Percentiles rank a stretch among this genome's conserved stretches.
Evolutionary conservation across 2,113 vertebrate genomes (phyloP).

Genomic region (Morone chrysops): DNA sequence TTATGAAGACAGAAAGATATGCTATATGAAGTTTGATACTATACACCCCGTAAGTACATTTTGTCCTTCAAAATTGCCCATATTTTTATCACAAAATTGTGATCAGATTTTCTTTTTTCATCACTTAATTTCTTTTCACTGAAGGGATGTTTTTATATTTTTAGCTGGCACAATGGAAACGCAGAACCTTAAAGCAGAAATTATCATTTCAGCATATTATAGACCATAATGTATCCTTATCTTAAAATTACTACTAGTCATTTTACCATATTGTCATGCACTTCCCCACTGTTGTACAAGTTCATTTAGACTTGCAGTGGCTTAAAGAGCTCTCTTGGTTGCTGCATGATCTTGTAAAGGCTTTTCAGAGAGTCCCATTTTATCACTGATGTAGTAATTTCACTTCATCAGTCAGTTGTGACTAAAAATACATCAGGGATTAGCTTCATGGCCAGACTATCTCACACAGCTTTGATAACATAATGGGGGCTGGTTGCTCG

Average conservation of each 20-base stretch:
- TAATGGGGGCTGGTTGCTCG: conserved; percentile 80
- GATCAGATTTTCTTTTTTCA: conserved; percentile 32
- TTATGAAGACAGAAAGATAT: conserved; percentile 3
- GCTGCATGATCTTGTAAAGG: conserved; percentile 75
- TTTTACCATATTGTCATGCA: conserved; percentile 64
- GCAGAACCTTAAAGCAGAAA: conserved; percentile 51
- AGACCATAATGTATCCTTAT: conserved; percentile 64
- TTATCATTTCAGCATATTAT: conserved; percentile 65
- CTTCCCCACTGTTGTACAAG: conserved; percentile 58
- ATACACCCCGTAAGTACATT: conserved; percentile 23
- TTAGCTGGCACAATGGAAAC: conserved; percentile 41
- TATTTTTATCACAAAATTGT: conserved; percentile 5
- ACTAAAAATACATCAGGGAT: conserved; percentile 86
- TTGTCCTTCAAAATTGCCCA: not conserved
- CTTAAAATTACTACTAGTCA: conserved; percentile 57
- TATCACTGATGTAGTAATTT: conserved; percentile 85
- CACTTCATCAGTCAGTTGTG: conserved; percentile 84
- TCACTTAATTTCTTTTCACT: not conserved
- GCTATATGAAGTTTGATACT: not conserved
- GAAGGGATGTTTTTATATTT: conserved; percentile 42
- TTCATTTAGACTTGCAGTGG: conserved; percentile 70
- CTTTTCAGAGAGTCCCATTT: conserved; percentile 78
- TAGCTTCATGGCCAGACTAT: conserved; percentile 82
- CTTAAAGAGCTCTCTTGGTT: conserved; percentile 74
- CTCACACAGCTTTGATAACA: conserved; percentile 81